Evolutionary conservation across 1,140 invertebrate genomes (phyloP), one percentile per base, ranked within the genome.

Genomic region (Copidosoma floridanum): DNA sequence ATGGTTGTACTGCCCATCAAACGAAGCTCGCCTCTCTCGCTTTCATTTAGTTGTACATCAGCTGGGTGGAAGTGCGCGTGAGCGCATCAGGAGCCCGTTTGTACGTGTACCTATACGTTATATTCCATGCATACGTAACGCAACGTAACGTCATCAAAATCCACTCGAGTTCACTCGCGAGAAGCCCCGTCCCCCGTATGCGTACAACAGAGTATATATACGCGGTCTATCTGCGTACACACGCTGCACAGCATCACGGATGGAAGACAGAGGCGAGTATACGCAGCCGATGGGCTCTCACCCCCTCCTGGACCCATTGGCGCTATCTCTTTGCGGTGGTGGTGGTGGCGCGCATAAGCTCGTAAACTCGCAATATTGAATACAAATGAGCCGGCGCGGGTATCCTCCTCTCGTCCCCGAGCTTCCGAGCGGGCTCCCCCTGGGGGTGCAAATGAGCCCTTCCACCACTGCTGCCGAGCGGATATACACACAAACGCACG

Each of bases 321-420:
- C 46, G 35, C 20, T 53, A 60, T 57, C 55, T 47, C 57, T 60
- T 54, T 68, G 71, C 72, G 71, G 69, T 52, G n/a, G n/a, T n/a
- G n/a, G n/a, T n/a, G n/a, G n/a, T n/a, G 64, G 62, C 70, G 69
- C 66, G 68, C 71, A 72, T 79, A 79, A 79, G 77, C 78, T 73
- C 71, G 74, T 79, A 80, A 81, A 80, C 71, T 76, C 68, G 72
- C 79, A 77, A 81, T 81, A 80, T 81, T 81, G 79, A 81, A 79
- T 81, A 80, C 72, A 78, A 79, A 81, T 80, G 78, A 62, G 37
- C 10, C 24, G 20, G n/a, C n/a, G n/a, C n/a, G n/a, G 32, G 14
- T 37, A 37, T 14, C 32, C 7, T 10, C 32, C 32, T 14, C 32
- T 10, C 7, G 14, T 32, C 6, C 71, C 70, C 69, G 72, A 61